These are phyloP conservation scores for Scarus forsteni DNA, from an alignment of 2,797 vertebrate species.

Conservation along the genomic window DNA sequence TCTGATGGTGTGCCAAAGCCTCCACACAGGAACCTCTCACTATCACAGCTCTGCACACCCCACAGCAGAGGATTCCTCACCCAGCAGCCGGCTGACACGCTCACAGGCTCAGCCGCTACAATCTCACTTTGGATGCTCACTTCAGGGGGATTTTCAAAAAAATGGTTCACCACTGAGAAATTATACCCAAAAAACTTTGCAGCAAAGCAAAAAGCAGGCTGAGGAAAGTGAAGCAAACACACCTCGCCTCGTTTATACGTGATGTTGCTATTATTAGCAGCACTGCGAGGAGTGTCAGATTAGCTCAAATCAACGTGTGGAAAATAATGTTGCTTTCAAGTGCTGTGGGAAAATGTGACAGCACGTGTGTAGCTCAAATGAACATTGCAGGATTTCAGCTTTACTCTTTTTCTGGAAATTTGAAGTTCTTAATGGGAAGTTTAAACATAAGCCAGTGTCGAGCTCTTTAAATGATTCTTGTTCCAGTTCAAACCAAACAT, in stretches of 20 bases:
- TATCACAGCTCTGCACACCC: constrained; percentile 39
- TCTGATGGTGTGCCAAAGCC: constrained; percentile 41
- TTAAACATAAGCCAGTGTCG: no score
- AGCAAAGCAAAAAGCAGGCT: neutral
- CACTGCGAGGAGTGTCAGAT: constrained; percentile 21
- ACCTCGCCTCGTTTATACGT: constrained; percentile 7
- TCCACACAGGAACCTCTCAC: constrained; percentile 39
- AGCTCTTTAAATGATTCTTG: neutral
- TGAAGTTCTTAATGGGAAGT: no score
- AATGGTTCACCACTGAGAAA: neutral
- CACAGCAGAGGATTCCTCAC: constrained; percentile 29
- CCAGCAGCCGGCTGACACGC: constrained; percentile 35
- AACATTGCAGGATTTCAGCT: neutral
- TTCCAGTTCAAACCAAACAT: neutral
- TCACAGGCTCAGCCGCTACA: constrained; percentile 35
- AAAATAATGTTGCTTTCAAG: constrained; percentile 10
- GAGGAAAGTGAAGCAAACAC: constrained; percentile 1
- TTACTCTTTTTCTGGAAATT: no score
- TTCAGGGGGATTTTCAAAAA: constrained; percentile 14
- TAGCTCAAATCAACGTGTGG: constrained; percentile 22
- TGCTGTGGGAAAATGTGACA: neutral
- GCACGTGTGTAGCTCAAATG: neutral
- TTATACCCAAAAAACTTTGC: neutral
- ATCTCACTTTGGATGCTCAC: constrained; percentile 17
- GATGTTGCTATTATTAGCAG: constrained; percentile 28